These are phyloP conservation scores for Peromyscus attwateri DNA, from an alignment of 2,797 vertebrate genomes.

Conservation along the genomic window DNA sequence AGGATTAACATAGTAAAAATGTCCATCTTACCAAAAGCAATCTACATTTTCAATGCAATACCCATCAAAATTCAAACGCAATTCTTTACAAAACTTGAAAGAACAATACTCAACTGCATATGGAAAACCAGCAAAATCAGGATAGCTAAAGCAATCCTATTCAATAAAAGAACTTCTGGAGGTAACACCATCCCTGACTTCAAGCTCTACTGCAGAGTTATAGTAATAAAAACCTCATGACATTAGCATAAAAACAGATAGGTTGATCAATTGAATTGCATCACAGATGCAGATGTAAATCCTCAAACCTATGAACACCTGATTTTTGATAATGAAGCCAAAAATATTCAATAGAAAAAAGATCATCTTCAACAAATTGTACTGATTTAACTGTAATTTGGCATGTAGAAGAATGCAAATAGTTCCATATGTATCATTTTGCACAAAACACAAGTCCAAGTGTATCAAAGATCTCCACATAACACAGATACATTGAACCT, in stretches of 20 bases:
- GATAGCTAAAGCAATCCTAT: neutral
- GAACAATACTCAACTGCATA: neutral
- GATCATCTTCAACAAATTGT: neutral
- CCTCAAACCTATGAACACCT: neutral
- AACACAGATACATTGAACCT: too few species aligned
- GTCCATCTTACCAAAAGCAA: neutral
- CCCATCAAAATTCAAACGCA: neutral
- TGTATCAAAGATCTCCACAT: neutral
- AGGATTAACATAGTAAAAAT: neutral
- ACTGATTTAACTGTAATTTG: neutral
- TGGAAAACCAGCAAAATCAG: neutral
- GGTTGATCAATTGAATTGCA: neutral
- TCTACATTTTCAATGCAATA: neutral
- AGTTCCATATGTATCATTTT: neutral
- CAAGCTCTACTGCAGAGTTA: neutral
- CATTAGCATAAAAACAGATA: neutral
- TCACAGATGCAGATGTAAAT: neutral
- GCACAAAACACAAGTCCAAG: neutral
- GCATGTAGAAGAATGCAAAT: neutral
- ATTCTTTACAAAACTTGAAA: neutral
- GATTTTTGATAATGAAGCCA: neutral
- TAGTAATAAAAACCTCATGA: neutral
- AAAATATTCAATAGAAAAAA: neutral
- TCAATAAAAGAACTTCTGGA: neutral
- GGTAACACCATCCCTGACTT: neutral